These are phyloP conservation scores for Polydrusus cervinus DNA, from an alignment of 2,888 invertebrate species.

Conservation along the genomic window DNA sequence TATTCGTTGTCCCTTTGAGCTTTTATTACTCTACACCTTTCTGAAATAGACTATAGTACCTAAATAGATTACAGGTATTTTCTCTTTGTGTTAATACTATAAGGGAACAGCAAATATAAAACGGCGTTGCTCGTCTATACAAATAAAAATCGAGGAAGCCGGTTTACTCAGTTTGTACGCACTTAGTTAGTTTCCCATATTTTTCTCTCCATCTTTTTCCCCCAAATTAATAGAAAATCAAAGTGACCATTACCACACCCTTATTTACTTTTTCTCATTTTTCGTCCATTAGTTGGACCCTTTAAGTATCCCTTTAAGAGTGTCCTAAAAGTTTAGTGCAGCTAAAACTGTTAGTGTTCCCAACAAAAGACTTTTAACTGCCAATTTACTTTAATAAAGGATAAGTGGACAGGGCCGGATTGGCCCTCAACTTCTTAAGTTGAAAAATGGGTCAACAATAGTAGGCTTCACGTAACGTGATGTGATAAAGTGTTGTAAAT, in stretches of 20 bases:
- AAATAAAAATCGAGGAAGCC: too few relatives aligned
- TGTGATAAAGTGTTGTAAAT: too few relatives aligned
- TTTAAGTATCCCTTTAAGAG: constrained; percentile 16
- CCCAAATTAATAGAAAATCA: constrained; percentile 24
- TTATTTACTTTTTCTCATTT: constrained; percentile 39
- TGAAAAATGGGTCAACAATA: background rate
- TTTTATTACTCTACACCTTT: too few relatives aligned
- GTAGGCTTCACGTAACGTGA: too few relatives aligned
- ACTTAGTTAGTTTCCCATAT: constrained; percentile 6
- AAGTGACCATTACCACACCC: constrained; percentile 37
- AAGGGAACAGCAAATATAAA: too few relatives aligned
- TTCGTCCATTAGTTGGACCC: constrained; percentile 28
- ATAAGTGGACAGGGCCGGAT: constrained; percentile 1
- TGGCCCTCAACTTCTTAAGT: background rate
- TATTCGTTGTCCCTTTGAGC: too few relatives aligned
- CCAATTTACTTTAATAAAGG: constrained; percentile 24
- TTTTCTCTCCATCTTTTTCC: constrained; percentile 1
- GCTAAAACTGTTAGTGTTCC: constrained; percentile 10
- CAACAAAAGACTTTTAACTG: constrained; percentile 29
- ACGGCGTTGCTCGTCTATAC: too few relatives aligned
- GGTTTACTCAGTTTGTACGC: background rate
- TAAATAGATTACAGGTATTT: too few relatives aligned
- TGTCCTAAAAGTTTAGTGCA: constrained; percentile 14
- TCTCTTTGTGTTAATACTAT: too few relatives aligned
- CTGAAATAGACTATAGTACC: too few relatives aligned